Base-by-base conservation (phyloP, 1,140 invertebrate species). In the Hycleus cichorii region DNA sequence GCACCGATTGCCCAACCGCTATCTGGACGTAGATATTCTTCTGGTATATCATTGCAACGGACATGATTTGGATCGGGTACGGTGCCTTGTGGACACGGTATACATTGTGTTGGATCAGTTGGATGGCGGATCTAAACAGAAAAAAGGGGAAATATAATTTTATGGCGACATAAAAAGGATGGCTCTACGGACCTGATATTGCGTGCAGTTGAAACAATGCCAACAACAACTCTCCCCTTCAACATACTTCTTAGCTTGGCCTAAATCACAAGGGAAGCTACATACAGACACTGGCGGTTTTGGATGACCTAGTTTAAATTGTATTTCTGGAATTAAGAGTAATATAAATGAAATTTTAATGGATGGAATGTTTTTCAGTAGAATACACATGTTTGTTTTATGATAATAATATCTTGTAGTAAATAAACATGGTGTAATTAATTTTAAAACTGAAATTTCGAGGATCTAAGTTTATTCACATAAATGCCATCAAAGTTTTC, bases 201-300 rank as follows among this genome's bases (percentile, higher is more conserved):
- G 86, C 44, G 89, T 85, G 74, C 94, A 97, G 76, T 93, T 91
- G 80, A 93, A 89, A 76, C 95, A 97, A 65, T 93, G 92, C 93
- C 94, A 97, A 74, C 95, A 97, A 74, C 94, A 97, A 64, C 86
- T 88, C 70, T 95, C 91, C 0, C 90, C 91, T 69, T 92, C 90
- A 25, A 93, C 86, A 73, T 91, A 93, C 72, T 91, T 88, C 77
- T 93, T 94, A 50, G 91, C 92, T 73, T 95, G 90, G 2, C 91
- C 92, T 32, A 81, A 75, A 58, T 84, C 83, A 74, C 94, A 97
- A 27, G 90, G 88, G 49, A 89, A 78, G 71, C 88, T 92, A 78
- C 91, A 96, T 7, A 95, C 89, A 24, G 93, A 96, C 66, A 88
- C 83, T 0, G 93, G 93, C 18, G 88, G 85, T 45, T 82, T 78